A percentile compares a stretch with the other conserved stretches of the same genome.
phyloP scores from a whole-genome alignment of 2,113 vertebrate species.

The Engraulis encrasicolus region DNA sequence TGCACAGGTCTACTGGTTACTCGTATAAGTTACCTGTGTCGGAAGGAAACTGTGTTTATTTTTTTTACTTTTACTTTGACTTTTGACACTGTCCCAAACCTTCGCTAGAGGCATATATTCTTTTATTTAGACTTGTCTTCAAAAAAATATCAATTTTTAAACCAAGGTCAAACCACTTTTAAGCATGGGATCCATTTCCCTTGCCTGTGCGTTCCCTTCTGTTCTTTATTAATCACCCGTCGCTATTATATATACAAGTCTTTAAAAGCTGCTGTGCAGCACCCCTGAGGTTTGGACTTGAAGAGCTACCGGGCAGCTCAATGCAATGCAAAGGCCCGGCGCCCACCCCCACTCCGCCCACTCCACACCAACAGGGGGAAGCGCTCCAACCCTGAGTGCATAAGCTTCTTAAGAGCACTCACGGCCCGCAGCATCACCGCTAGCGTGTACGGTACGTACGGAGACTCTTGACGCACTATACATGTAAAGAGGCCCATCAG shows the following conservation, averaged over 20 bases:
- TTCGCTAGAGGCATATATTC: background rate
- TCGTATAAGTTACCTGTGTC: too few species aligned
- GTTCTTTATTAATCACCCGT: background rate
- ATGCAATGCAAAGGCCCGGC: too few species aligned
- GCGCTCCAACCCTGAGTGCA: background rate
- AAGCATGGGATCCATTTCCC: background rate
- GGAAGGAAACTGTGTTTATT: too few species aligned
- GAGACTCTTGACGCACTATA: background rate
- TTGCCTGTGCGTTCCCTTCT: background rate
- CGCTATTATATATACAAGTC: background rate
- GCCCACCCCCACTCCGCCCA: background rate
- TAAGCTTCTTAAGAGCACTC: constrained; percentile 18
- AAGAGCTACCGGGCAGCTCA: background rate
- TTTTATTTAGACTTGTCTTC: background rate
- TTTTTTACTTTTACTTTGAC: too few species aligned
- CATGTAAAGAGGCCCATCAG: background rate
- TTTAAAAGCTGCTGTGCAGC: background rate
- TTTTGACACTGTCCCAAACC: background rate
- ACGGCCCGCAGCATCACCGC: background rate
- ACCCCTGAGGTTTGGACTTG: background rate
- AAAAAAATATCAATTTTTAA: background rate
- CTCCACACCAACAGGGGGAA: background rate
- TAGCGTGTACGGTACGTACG: background rate
- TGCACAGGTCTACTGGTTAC: too few species aligned
- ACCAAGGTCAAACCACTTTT: background rate